Percentiles rank a stretch among this genome's conserved stretches.
Evolutionary conservation across 2,888 invertebrate species (phyloP).

Genomic region (Drosophila bunnanda): DNA sequence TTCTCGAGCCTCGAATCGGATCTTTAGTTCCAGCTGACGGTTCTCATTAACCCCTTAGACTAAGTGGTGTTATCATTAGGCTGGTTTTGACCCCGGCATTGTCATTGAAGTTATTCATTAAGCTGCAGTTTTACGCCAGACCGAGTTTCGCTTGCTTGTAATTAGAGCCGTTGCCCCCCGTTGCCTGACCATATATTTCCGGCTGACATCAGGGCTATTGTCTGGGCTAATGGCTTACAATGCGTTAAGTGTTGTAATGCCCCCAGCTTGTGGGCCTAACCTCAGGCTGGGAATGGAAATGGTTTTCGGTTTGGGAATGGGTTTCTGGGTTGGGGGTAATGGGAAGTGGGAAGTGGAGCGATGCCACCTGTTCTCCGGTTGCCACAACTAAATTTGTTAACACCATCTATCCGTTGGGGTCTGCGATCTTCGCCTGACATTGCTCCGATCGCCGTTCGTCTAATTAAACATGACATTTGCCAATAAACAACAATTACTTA

Average conservation of each 20-base stretch:
- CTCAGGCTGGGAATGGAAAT: conserved; percentile 15
- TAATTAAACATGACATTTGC: conserved; percentile 78
- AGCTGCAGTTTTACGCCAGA: conserved; percentile 51
- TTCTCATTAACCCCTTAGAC: conserved; percentile 26
- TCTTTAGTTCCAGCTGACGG: conserved; percentile 12
- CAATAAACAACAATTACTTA: conserved; percentile 78
- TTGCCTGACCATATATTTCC: conserved; percentile 44
- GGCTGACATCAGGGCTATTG: conserved; percentile 48
- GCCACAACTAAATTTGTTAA: conserved; percentile 67
- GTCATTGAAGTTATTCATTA: conserved; percentile 71
- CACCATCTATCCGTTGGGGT: conserved; percentile 36
- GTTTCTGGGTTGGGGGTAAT: not conserved
- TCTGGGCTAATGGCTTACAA: conserved; percentile 64
- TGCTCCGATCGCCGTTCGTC: conserved; percentile 50
- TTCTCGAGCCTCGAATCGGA: conserved; percentile 4
- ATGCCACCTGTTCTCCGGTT: conserved; percentile 52
- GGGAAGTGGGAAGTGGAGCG: conserved; percentile 23
- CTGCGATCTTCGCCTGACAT: conserved; percentile 44
- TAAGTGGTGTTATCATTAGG: conserved; percentile 56
- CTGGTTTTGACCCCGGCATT: conserved; percentile 39
- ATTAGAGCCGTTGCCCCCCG: conserved; percentile 36
- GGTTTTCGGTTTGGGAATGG: conserved; percentile 6
- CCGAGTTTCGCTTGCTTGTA: conserved; percentile 44
- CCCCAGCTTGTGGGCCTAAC: not conserved
- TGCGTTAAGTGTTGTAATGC: conserved; percentile 43